These are phyloP conservation scores for Danio rerio DNA, from an alignment of 2,113 vertebrate species.

Conservation along the genomic window GRCz12tu NC_133178.1:49881501-49882000, in stretches of 20 bases:
- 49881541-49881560: too few relatives aligned
- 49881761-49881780: slow-evolving; percentile 28
- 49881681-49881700: too few relatives aligned
- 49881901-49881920: neutral
- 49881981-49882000: neutral
- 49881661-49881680: too few relatives aligned
- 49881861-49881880: neutral
- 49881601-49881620: too few relatives aligned
- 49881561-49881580: too few relatives aligned
- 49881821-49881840: neutral
- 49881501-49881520: too few relatives aligned
- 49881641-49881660: too few relatives aligned
- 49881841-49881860: neutral
- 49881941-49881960: neutral
- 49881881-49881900: neutral
- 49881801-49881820: slow-evolving; percentile 35
- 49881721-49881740: slow-evolving; percentile 38
- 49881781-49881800: slow-evolving; percentile 21
- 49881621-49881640: too few relatives aligned
- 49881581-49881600: too few relatives aligned
- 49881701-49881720: neutral
- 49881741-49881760: slow-evolving; percentile 34
- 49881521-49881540: too few relatives aligned
- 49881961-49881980: neutral
- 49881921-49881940: neutral